Base-by-base conservation (phyloP, 2,113 vertebrate species). In the Opisthocomus hoazin region DNA sequence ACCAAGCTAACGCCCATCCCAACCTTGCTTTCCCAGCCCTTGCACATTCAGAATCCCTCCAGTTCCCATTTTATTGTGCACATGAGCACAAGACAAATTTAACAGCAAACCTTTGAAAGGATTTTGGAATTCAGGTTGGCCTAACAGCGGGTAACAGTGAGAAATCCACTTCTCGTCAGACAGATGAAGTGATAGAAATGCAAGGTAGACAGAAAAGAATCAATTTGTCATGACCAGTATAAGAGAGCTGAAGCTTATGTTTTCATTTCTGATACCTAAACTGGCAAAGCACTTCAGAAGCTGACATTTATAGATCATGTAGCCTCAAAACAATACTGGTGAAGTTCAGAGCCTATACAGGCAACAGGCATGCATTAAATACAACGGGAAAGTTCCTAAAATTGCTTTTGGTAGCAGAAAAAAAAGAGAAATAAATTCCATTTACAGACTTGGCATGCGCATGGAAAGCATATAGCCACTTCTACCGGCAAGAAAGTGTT, bases 261-360 rank as follows among this genome's bases (percentile, higher is more conserved):
- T 95, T 94, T 94, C 64, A 89, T 92, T 96, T 94, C 74, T 91
- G 89, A 83, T 89, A 71, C 73, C 93, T 74, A 37, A 79, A 83
- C 74, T 63, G 84, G 74, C 61, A 94, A 94, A 95, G 80, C 69
- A 46, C 74, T 94, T 94, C 66, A 63, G 54, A 71, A 84, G 75
- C 82, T 74, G 81, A 80, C 84, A 80, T 79, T 95, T 96, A 96
- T 92, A 69, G 95, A 94, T 82, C 87, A 43, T 12, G 70, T 22
- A 84, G 82, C 78, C 78, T 89, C 70, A 54, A 89, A 93, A 94
- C 70, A 95, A 82, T 65, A 41, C 23, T 24, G 39, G 56, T 24
- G 48, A 82, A 71, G 48, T 22, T 34, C 30, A 81, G 63, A 53
- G 60, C 43, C 53, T 36, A 37, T 29, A 70, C 36, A 80, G 76